Percentiles rank a stretch among this genome's conserved stretches.
Evolutionary conservation across 2,113 vertebrate genomes (phyloP).

Genomic region (Cyprinodon variegatus): DNA sequence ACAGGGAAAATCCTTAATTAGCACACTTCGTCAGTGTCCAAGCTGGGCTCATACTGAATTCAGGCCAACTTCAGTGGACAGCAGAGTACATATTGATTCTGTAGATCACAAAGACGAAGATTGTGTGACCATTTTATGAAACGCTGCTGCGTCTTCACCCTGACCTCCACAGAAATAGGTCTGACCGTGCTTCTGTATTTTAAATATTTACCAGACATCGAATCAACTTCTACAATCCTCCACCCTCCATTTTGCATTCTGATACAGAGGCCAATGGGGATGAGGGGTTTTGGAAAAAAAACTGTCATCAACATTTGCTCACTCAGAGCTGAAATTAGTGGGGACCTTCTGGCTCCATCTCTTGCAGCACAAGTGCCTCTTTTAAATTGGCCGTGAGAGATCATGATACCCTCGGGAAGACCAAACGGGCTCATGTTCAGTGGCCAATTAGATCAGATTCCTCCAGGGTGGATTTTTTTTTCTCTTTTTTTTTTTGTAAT

Average conservation of each 20-base stretch:
- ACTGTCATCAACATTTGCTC: slow-evolving; percentile 69
- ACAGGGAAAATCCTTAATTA: slow-evolving; percentile 65
- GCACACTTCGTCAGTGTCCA: slow-evolving; percentile 56
- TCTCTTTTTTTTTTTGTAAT: no score
- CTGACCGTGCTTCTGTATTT: slow-evolving; percentile 73
- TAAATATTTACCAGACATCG: slow-evolving; percentile 72
- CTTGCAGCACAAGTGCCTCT: slow-evolving; percentile 48
- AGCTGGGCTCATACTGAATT: slow-evolving; percentile 52
- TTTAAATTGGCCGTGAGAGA: slow-evolving; percentile 63
- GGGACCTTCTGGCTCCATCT: slow-evolving; percentile 61
- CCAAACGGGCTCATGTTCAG: slow-evolving; percentile 44
- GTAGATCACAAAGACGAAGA: slow-evolving; percentile 40
- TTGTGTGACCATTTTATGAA: slow-evolving; percentile 55
- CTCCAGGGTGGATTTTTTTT: slow-evolving; percentile 10
- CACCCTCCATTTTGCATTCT: slow-evolving; percentile 74
- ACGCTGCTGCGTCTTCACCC: slow-evolving; percentile 42
- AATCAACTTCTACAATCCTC: slow-evolving; percentile 58
- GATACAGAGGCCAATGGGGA: slow-evolving; percentile 74
- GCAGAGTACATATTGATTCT: slow-evolving; percentile 65
- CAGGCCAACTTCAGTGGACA: slow-evolving; percentile 56
- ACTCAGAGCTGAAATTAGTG: slow-evolving; percentile 67
- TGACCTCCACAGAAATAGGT: slow-evolving; percentile 25
- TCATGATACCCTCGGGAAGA: slow-evolving; percentile 29
- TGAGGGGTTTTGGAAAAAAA: slow-evolving; percentile 71
- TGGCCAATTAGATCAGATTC: slow-evolving; percentile 24